These are phyloP conservation scores for Malacoraja senta DNA, from an alignment of 2,797 vertebrate species.

Conservation along the genomic window DNA sequence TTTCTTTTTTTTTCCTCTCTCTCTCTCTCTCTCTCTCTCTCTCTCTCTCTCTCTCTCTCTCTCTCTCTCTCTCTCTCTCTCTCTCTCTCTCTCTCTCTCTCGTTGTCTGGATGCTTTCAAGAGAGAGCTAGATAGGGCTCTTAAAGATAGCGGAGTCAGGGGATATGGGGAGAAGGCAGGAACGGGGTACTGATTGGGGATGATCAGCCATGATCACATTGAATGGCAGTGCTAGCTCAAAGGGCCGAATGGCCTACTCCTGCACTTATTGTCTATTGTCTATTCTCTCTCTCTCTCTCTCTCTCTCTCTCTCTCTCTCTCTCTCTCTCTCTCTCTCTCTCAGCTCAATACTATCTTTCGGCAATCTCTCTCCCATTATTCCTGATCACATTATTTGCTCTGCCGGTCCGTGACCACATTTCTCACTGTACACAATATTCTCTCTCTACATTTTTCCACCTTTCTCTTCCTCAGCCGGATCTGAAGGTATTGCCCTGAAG, in stretches of 20 bases:
- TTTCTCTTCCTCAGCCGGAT: neutral
- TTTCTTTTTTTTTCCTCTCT: no score
- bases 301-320: neutral
- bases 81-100: neutral
- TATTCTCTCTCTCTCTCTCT: neutral
- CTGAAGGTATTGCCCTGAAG: neutral
- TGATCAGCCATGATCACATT: no score
- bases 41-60: neutral
- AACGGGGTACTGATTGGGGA: no score
- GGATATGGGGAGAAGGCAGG: no score
- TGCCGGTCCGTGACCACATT: neutral
- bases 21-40: neutral
- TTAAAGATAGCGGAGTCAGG: no score
- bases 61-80: neutral
- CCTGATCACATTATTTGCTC: neutral
- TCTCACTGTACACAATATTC: neutral
- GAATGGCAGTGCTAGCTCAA: no score
- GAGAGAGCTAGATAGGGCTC: no score
- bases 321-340: neutral
- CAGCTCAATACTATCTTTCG: neutral
- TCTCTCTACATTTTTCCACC: neutral
- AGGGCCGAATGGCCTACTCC: no score
- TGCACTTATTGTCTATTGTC: no score
- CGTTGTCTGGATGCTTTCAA: no score
- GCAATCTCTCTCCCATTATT: neutral